Evolutionary conservation across 2,797 vertebrate genomes (phyloP).

Genomic region (Myotis planiceps): DNA sequence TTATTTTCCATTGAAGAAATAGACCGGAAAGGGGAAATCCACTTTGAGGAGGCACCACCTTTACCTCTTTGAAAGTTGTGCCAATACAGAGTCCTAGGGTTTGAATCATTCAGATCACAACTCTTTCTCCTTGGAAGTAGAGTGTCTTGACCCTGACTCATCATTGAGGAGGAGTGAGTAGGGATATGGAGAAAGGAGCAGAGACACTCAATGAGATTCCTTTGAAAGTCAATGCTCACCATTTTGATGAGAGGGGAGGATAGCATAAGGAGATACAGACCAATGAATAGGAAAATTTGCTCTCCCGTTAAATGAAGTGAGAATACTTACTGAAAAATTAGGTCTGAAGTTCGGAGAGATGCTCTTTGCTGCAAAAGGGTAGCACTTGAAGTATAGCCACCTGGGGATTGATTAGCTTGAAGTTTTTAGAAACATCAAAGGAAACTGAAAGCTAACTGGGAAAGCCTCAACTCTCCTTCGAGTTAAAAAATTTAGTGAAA

Average conservation of each 20-base stretch:
- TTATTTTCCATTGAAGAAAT: neutral
- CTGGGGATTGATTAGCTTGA: constrained; percentile 68
- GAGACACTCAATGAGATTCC: neutral
- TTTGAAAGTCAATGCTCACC: neutral
- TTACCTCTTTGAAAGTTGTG: neutral
- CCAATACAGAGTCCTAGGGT: neutral
- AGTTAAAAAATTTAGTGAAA: constrained; percentile 66
- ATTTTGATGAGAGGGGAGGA: neutral
- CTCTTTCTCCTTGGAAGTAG: neutral
- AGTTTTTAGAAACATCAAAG: constrained; percentile 73
- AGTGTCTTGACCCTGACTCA: neutral
- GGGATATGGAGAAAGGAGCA: neutral
- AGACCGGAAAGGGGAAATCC: neutral
- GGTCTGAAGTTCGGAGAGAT: constrained; percentile 57
- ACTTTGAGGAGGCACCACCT: too few relatives aligned
- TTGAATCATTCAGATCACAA: neutral
- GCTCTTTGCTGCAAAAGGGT: constrained; percentile 33
- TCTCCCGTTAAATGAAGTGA: constrained; percentile 7
- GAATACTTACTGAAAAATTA: constrained; percentile 34
- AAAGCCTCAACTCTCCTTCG: constrained; percentile 60
- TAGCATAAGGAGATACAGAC: too few relatives aligned
- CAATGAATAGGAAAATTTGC: neutral
- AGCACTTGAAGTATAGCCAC: constrained; percentile 47
- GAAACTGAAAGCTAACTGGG: constrained; percentile 41
- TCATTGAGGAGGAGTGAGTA: neutral